Evolutionary conservation across 2,888 invertebrate species (phyloP).

Genomic region (Listrodromus nycthemerus): DNA sequence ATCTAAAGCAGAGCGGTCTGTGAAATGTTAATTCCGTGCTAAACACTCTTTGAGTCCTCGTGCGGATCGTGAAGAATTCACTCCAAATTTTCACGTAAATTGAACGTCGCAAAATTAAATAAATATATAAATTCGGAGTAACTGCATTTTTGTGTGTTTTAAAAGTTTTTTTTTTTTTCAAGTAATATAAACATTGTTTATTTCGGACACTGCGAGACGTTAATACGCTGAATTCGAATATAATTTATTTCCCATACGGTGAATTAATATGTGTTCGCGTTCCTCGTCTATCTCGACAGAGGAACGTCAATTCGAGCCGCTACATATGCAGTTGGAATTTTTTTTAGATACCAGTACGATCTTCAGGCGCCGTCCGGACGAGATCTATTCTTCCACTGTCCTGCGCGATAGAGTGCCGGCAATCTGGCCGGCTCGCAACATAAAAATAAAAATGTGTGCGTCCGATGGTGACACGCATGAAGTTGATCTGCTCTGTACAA

Average conservation of each 20-base stretch:
- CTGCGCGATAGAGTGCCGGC: constrained; percentile 39
- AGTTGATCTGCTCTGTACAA: neutral
- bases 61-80: constrained; percentile 25
- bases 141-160: too few species aligned
- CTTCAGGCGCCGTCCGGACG: constrained; percentile 69
- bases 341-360: constrained; percentile 39
- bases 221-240: neutral
- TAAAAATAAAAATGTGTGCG: constrained; percentile 13
- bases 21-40: constrained; percentile 12
- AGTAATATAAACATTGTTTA: constrained; percentile 17
- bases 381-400: constrained; percentile 47
- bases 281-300: constrained; percentile 35
- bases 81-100: neutral
- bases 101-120: neutral
- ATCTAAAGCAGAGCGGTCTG: constrained; percentile 17
- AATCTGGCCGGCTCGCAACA: constrained; percentile 28
- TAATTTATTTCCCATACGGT: constrained; percentile 39
- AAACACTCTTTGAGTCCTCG: constrained; percentile 45
- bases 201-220: constrained; percentile 47
- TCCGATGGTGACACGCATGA: neutral
- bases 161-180: neutral
- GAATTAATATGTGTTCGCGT: constrained; percentile 58
- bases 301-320: constrained; percentile 31
- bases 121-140: neutral
- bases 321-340: constrained; percentile 14